phyloP scores from a whole-genome alignment of 2,113 vertebrate species.

The Lichenostomus cassidix region DNA sequence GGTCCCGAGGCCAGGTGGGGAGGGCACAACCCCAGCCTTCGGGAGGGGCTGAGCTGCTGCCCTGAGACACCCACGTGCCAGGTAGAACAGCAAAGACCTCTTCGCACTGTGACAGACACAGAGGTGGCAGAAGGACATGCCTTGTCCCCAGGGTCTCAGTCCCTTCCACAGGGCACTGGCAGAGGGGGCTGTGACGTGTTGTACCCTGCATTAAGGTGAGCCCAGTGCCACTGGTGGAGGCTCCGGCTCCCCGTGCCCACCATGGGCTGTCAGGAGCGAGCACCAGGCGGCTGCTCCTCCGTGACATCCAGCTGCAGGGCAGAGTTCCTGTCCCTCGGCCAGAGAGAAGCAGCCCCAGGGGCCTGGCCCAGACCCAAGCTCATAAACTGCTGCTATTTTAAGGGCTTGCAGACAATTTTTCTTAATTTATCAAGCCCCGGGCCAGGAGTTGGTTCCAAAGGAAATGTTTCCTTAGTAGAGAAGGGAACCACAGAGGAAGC shows the following conservation, averaged over 20 bases:
- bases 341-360: not conserved
- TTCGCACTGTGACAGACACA: fast-evolving
- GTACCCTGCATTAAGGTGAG: fast-evolving
- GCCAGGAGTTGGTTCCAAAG: slow-evolving; percentile 27
- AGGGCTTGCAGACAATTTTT: not conserved
- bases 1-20: not conserved
- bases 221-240: fast-evolving
- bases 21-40: not conserved
- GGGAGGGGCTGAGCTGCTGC: not conserved
- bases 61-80: not conserved
- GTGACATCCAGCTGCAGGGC: not conserved
- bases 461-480: slow-evolving; percentile 33
- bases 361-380: slow-evolving; percentile 23
- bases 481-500: not conserved
- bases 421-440: not conserved
- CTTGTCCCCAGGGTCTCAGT: not conserved
- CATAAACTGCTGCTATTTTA: slow-evolving; percentile 43
- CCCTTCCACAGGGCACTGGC: not conserved
- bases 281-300: not conserved
- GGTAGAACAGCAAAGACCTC: fast-evolving
- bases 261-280: fast-evolving
- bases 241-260: not conserved
- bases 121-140: fast-evolving
- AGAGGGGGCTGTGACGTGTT: fast-evolving
- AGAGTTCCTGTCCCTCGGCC: not conserved